Percentiles rank a stretch among this genome's conserved stretches.
These are phyloP conservation scores for Aleiodes alternator DNA, from an alignment of 2,888 invertebrate genomes.

Conservation along the genomic window DNA sequence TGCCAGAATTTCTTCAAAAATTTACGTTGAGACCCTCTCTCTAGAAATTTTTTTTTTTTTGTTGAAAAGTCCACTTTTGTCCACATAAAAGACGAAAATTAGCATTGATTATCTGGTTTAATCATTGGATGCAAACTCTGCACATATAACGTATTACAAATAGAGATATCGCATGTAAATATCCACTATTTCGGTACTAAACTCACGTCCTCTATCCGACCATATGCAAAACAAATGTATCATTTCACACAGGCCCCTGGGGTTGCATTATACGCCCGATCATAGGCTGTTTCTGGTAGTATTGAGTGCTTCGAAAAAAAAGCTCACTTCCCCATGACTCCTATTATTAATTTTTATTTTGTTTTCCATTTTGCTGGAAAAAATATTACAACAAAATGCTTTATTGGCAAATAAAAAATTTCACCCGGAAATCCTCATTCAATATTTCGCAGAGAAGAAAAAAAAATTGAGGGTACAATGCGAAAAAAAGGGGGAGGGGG, in stretches of 20 bases:
- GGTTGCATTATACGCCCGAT: constrained; percentile 73
- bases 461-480: background rate
- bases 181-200: constrained; percentile 16
- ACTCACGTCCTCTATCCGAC: constrained; percentile 50
- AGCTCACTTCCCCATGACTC: constrained; percentile 51
- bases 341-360: constrained; percentile 60
- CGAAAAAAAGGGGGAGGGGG: background rate
- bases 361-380: constrained; percentile 33
- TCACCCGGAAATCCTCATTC: background rate
- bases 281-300: constrained; percentile 69
- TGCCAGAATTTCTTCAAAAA: too few species aligned
- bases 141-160: background rate
- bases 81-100: background rate
- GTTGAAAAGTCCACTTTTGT: background rate
- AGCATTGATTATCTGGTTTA: too few species aligned
- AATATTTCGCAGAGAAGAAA: constrained; percentile 6
- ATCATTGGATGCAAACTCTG: background rate
- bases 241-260: constrained; percentile 71
- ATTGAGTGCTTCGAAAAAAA: constrained; percentile 71
- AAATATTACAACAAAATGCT: constrained; percentile 43
- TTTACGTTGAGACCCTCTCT: too few species aligned
- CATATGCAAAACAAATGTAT: constrained; percentile 72
- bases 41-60: too few species aligned
- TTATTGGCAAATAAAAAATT: constrained; percentile 10
- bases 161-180: constrained; percentile 27